Conservation (phyloP, 2,797 vertebrate species). For the Carcharodon carcharias region DNA sequence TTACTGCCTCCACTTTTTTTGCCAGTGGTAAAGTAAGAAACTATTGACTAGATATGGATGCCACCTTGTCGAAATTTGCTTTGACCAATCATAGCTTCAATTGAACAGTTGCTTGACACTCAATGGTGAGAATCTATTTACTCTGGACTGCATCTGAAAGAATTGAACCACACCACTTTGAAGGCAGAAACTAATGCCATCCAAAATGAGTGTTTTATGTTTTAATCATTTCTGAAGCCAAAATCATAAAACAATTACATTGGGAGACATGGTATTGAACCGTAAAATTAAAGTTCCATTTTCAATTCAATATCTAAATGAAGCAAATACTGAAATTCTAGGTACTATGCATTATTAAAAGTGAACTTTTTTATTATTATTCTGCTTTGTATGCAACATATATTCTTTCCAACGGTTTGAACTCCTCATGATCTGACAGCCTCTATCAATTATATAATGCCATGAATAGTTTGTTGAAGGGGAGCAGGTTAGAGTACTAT, state of each 20-base stretch:
- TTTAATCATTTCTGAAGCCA: neutral
- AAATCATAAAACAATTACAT: neutral
- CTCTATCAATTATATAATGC: neutral
- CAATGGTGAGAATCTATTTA: neutral
- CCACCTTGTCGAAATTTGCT: neutral
- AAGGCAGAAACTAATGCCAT: neutral
- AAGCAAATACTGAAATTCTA: conserved; percentile 31
- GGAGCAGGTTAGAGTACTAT: neutral
- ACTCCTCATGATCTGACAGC: conserved; percentile 16
- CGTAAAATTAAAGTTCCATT: neutral
- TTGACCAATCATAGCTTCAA: neutral
- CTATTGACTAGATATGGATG: neutral
- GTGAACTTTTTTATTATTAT: neutral
- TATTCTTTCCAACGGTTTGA: neutral
- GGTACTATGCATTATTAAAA: conserved; percentile 12
- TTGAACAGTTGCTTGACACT: neutral
- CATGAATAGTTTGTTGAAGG: neutral
- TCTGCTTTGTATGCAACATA: neutral
- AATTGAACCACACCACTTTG: neutral
- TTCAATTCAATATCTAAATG: conserved; percentile 13
- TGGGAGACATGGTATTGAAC: neutral
- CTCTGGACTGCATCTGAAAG: no score
- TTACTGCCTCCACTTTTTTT: neutral
- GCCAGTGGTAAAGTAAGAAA: neutral
- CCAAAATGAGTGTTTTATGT: neutral